Evolutionary conservation across 2,888 invertebrate genomes (phyloP), one percentile per base, ranked within the genome.

Genomic region (Nomada hirtipes): DNA sequence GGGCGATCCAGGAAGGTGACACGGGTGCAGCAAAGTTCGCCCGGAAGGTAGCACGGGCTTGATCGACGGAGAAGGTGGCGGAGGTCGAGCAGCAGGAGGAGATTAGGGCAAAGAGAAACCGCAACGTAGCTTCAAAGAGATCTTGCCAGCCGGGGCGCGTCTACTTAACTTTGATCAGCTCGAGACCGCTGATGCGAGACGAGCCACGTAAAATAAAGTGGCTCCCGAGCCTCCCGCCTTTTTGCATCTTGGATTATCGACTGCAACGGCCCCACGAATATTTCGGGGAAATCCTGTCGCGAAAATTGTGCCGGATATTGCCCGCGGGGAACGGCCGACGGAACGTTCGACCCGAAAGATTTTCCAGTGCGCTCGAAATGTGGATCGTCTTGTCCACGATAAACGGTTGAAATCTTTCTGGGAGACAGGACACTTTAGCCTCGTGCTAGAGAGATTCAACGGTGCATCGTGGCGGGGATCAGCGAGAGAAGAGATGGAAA

Each of bases 51-150:
- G 94, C 76, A 83, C 84, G 55, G 90, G 82, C 95, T 94, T 4
- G 96, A 95, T 76, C 95, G 94, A 90, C 95, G 96, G 86, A 94
- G 94, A 82, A 94, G 79, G 79, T 76, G 77, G 82, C 73, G 82
- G 61, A 78, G 74, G 86, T 63, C 64, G 81, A 60, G 13, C 44
- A 75, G 65, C 26, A 72, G 83, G 80, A 85, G 80, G 89, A 88
- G 89, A 89, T 91, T 86, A 89, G 87, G 88, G 89, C 87, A 90
- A 88, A 90, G 90, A 88, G 88, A 92, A 93, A 93, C 92, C 92
- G 92, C 92, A 92, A 81, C 90, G 89, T 88, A 88, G 88, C 89
- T 89, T 90, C 90, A 91, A 92, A 92, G 91, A 89, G 91, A 89
- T 88, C 88, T 84, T 86, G 85, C 81, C 83, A 85, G 26, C 79